Conservation (phyloP, 37 sponge, comb jelly and placozoan species). For the Crambe crambe region DNA sequence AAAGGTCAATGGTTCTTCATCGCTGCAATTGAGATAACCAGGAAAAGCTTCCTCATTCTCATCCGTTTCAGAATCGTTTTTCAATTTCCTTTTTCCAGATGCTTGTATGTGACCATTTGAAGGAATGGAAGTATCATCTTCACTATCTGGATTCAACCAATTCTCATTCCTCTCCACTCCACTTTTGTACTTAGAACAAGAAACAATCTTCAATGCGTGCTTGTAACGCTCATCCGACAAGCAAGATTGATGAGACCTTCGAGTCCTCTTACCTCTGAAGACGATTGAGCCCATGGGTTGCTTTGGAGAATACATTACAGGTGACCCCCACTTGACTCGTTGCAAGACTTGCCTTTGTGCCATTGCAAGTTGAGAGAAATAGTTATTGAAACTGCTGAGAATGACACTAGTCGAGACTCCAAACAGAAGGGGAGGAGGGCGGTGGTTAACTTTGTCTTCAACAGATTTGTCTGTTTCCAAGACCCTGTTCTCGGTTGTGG, state of each 20-base stretch:
- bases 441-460: background rate
- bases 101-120: too few species aligned
- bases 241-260: background rate
- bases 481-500: background rate
- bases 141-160: too few species aligned
- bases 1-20: too few species aligned
- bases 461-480: background rate
- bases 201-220: background rate
- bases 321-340: conserved; percentile 5
- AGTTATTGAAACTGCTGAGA: conserved; percentile 7
- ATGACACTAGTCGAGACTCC: too few species aligned
- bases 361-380: conserved; percentile 3
- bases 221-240: background rate
- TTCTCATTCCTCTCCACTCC: too few species aligned
- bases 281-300: too few species aligned
- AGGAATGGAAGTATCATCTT: too few species aligned
- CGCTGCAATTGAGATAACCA: too few species aligned
- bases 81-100: too few species aligned
- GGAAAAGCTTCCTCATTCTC: too few species aligned
- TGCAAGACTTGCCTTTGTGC: background rate
- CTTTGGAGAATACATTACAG: background rate
- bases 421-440: background rate
- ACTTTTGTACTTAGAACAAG: background rate
- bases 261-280: background rate
- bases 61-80: too few species aligned